Evolutionary conservation across 2,797 vertebrate genomes (phyloP), one percentile per base, ranked within the genome.

Genomic region (Diplodus sargus): DNA sequence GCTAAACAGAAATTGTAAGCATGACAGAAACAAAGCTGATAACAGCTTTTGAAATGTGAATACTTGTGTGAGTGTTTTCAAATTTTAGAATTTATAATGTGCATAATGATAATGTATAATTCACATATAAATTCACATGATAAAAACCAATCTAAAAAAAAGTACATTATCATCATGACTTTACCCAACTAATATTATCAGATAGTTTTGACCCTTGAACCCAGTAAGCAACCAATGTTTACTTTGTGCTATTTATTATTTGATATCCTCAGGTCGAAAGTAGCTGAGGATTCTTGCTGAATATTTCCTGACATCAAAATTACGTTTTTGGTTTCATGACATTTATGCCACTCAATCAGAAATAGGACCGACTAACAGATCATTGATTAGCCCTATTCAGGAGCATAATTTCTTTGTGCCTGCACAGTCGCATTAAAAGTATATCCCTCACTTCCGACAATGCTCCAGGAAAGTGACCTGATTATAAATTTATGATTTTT

Each of bases 321-420:
- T 0, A 52, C 52, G 34, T 18, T 22, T 75, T 17, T 4, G 2
- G 12, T 68, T 61, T 61, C 48, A 64, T 53, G 48, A 23, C 1
- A 25, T 42, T 20, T 42, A 53, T 59, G 74, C 23, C 45, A 43
- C 48, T 71, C 54, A 45, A 25, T 79, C 47, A 52, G 20, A 51
- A 68, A 17, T 39, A 53, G 14, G 42, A 16, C n/a, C 39, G 69
- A 75, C 69, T 75, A 67, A 71, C 47, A 51, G 43, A 67, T 83
- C 57, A 67, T 75, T 86, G 79, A 89, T 86, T 72, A 66, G 48
- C 48, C 6, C 78, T 49, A 68, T 87, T 87, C 73, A 82, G 51
- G 20, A 61, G 22, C 69, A 20, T 62, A 61, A 30, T 43, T 25
- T 69, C 65, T 70, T 58, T 74, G 16, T 34, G 58, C 76, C 60